A percentile compares a stretch with the other conserved stretches of the same genome.
phyloP scores from a whole-genome alignment of 1,140 invertebrate species.

The Zaprionus nigranus region DNA sequence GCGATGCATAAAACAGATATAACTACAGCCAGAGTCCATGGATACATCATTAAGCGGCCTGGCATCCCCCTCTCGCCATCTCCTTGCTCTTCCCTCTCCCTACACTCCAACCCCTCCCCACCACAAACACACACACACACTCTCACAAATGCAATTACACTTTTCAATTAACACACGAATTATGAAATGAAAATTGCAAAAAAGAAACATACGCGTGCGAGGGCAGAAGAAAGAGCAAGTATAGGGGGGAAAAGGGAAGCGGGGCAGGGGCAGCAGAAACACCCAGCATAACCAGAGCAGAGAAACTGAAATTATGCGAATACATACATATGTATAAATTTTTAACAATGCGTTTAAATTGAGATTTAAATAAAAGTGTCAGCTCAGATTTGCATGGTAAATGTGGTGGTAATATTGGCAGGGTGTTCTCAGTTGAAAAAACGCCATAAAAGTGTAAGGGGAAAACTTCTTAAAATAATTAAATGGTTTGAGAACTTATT shows the following conservation, averaged over 20 bases:
- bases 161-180: conserved; percentile 70
- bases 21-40: conserved; percentile 24
- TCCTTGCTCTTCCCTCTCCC: background rate
- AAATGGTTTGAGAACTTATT: background rate
- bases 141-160: conserved; percentile 48
- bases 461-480: background rate
- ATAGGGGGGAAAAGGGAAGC: too few relatives aligned
- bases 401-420: conserved; percentile 29
- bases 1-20: conserved; percentile 61
- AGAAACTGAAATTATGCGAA: conserved; percentile 46
- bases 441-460: background rate
- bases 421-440: background rate
- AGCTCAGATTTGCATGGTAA: conserved; percentile 32
- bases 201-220: background rate
- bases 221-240: background rate
- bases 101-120: too few relatives aligned
- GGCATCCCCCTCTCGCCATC: background rate
- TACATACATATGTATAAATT: conserved; percentile 7
- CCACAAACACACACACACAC: conserved; percentile 21
- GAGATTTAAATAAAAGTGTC: conserved; percentile 67
- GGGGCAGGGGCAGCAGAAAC: background rate
- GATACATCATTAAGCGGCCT: conserved; percentile 53
- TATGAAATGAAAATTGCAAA: conserved; percentile 21
- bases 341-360: conserved; percentile 53
- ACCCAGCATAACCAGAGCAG: background rate